phyloP scores from a whole-genome alignment of 2,888 invertebrate species.

The Ennomos quercinarius region DNA sequence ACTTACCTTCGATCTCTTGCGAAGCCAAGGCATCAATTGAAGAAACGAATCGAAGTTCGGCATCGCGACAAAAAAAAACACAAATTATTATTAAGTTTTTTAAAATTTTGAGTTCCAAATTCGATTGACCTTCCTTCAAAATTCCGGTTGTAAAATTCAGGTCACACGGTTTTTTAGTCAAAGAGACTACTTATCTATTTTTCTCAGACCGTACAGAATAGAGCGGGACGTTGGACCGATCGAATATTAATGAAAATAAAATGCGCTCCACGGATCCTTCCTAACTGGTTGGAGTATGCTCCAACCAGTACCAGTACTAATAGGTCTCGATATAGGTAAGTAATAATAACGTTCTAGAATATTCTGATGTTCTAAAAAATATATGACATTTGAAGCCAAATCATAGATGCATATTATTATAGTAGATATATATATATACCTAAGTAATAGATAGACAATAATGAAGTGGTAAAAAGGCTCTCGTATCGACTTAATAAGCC shows the following conservation, averaged over 20 bases:
- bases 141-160: constrained; percentile 13
- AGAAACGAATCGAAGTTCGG: constrained; percentile 17
- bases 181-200: neutral
- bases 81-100: neutral
- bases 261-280: constrained; percentile 6
- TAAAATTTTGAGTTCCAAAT: neutral
- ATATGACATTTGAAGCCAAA: constrained; percentile 22
- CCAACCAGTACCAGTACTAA: no score
- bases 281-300: constrained; percentile 18
- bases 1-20: constrained; percentile 22
- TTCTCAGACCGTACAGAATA: constrained; percentile 1
- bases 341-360: constrained; percentile 21
- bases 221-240: constrained; percentile 15
- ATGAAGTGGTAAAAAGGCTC: no score
- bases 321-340: neutral
- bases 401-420: constrained; percentile 2
- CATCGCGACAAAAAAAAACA: constrained; percentile 5
- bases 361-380: constrained; percentile 14
- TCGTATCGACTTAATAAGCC: no score
- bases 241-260: constrained; percentile 15
- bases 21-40: constrained; percentile 24
- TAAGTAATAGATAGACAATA: constrained; percentile 5
- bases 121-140: constrained; percentile 12
- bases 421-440: no score
- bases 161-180: neutral